A percentile compares a stretch with the other conserved stretches of the same genome.
Conservation (phyloP, 2,113 vertebrate species). For the Himantopus leucocephalus region DNA sequence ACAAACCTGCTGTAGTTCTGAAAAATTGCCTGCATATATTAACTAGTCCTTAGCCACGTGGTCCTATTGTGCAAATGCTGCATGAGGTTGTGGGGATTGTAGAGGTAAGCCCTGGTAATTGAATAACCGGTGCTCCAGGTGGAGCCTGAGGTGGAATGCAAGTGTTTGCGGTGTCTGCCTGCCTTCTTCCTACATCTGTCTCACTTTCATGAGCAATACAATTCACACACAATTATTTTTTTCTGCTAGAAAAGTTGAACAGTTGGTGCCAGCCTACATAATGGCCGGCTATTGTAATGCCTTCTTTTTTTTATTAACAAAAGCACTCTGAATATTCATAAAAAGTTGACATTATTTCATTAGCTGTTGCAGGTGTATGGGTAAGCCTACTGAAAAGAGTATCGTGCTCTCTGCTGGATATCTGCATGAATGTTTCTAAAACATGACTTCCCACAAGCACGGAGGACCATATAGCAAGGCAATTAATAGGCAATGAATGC, state of each 20-base stretch:
- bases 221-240: neutral
- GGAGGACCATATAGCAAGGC: neutral
- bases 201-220: neutral
- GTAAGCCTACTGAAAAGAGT: neutral
- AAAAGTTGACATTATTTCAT: slow-evolving; percentile 41
- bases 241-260: neutral
- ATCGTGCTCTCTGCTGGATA: slow-evolving; percentile 19
- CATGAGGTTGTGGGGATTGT: neutral
- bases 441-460: slow-evolving; percentile 7
- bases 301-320: neutral
- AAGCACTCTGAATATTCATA: slow-evolving; percentile 14
- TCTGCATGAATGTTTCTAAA: slow-evolving; percentile 10
- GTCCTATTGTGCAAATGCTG: neutral
- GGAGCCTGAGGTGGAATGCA: neutral
- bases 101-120: neutral
- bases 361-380: neutral
- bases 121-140: neutral
- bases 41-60: neutral
- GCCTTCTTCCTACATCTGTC: neutral
- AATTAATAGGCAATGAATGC: neutral
- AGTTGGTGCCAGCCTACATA: neutral
- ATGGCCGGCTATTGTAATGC: neutral
- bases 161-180: neutral
- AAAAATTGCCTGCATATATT: neutral
- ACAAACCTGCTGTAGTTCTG: neutral